Evolutionary conservation across 1,140 invertebrate genomes (phyloP).

Genomic region (Mylabris phalerata): DNA sequence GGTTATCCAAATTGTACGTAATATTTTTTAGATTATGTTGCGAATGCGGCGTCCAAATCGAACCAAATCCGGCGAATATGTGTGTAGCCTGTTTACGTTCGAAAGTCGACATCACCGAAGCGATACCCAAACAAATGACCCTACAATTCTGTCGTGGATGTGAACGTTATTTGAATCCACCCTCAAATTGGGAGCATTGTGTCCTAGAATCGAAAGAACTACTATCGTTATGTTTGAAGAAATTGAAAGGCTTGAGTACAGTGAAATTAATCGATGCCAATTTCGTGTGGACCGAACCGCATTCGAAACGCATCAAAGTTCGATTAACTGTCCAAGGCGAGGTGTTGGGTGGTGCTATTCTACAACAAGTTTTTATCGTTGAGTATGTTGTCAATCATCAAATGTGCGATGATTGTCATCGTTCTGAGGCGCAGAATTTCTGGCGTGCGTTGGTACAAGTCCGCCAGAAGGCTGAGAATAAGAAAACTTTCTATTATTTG

Average conservation of each 20-base stretch:
- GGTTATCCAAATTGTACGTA: too few species aligned
- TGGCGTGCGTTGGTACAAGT: slow-evolving; percentile 91
- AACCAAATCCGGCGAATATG: slow-evolving; percentile 96
- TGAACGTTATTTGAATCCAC: slow-evolving; percentile 92
- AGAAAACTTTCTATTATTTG: slow-evolving; percentile 97
- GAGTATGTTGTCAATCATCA: slow-evolving; percentile 88
- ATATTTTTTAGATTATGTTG: slow-evolving; percentile 62
- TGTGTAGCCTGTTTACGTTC: slow-evolving; percentile 88
- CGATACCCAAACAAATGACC: slow-evolving; percentile 90
- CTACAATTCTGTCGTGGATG: slow-evolving; percentile 88
- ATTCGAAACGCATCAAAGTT: slow-evolving; percentile 94
- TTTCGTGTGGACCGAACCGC: slow-evolving; percentile 99
- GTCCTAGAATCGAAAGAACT: slow-evolving; percentile 90
- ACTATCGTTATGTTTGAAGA: slow-evolving; percentile 86
- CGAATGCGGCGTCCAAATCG: slow-evolving; percentile 72
- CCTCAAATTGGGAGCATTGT: slow-evolving; percentile 83
- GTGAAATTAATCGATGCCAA: slow-evolving; percentile 90
- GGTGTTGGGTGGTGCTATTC: slow-evolving; percentile 71
- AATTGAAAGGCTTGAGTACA: slow-evolving; percentile 84
- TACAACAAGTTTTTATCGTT: slow-evolving; percentile 90
- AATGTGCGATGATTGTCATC: slow-evolving; percentile 97
- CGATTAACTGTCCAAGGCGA: slow-evolving; percentile 97
- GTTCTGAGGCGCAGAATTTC: slow-evolving; percentile 94
- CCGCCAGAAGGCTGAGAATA: slow-evolving; percentile 82
- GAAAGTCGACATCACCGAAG: slow-evolving; percentile 91